Percentiles rank a stretch among this genome's conserved stretches.
These are phyloP conservation scores for Sericinus montela DNA, from an alignment of 2,888 invertebrate species.

Conservation along the genomic window DNA sequence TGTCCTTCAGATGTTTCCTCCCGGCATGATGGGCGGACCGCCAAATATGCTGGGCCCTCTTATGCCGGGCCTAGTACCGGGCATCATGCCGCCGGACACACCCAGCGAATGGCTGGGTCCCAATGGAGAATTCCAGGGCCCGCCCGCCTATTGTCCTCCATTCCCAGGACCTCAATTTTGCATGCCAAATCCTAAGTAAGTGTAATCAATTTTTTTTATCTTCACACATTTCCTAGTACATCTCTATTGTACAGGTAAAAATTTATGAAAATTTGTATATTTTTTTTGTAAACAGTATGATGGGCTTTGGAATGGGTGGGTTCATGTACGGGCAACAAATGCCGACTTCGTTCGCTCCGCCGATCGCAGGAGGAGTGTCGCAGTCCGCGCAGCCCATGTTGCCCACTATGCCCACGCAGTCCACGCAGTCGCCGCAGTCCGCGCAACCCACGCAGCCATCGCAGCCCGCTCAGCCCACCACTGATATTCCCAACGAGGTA, in stretches of 20 bases:
- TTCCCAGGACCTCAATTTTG: slow-evolving; percentile 56
- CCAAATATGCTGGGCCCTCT: slow-evolving; percentile 25
- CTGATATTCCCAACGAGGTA: neutral
- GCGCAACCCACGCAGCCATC: slow-evolving; percentile 20
- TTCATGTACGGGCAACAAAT: slow-evolving; percentile 67
- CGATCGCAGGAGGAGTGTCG: slow-evolving; percentile 23
- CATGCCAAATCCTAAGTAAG: slow-evolving; percentile 69
- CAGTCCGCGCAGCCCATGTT: slow-evolving; percentile 18
- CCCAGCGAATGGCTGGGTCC: slow-evolving; percentile 49
- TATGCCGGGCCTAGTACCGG: slow-evolving; percentile 34
- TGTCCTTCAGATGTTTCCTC: slow-evolving; percentile 53
- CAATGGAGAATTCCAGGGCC: slow-evolving; percentile 44
- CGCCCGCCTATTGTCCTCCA: slow-evolving; percentile 52
- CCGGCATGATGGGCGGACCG: slow-evolving; percentile 39
- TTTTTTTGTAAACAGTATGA: slow-evolving; percentile 27
- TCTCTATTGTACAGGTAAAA: too few relatives aligned
- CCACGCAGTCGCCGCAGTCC: slow-evolving; percentile 19
- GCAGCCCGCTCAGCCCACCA: slow-evolving; percentile 11
- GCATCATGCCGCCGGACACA: slow-evolving; percentile 35
- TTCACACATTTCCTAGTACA: too few relatives aligned
- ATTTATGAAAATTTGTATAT: too few relatives aligned
- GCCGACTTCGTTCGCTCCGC: slow-evolving; percentile 36
- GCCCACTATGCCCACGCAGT: slow-evolving; percentile 21
- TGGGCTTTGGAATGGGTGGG: slow-evolving; percentile 57
- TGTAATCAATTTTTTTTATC: too few relatives aligned